phyloP scores from a whole-genome alignment of 2,113 vertebrate genomes.

The Brachyhypopomus occidentalis region DNA sequence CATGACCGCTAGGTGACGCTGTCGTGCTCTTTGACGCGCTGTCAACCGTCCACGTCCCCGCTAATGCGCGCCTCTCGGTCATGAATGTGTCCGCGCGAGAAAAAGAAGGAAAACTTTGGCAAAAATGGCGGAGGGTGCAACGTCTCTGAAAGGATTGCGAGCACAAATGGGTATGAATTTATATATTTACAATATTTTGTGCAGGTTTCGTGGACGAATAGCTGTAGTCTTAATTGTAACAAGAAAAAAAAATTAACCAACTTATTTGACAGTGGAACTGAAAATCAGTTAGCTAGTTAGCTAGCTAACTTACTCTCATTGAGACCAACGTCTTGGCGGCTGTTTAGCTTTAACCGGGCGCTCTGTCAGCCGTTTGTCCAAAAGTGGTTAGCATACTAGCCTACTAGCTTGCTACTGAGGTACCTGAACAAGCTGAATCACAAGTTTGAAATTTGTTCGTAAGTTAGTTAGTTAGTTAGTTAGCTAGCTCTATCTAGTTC shows the following conservation, averaged over 20 bases:
- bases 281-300: neutral
- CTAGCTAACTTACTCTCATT: constrained; percentile 13
- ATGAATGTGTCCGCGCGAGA: constrained; percentile 53
- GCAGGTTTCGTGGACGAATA: neutral
- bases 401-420: neutral
- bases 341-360: constrained; percentile 24
- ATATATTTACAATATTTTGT: neutral
- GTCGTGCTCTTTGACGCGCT: neutral
- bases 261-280: neutral
- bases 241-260: neutral
- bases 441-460: neutral
- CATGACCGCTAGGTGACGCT: constrained; percentile 49
- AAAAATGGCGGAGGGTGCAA: constrained; percentile 80
- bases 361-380: neutral
- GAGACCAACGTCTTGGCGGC: constrained; percentile 41
- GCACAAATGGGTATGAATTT: constrained; percentile 76
- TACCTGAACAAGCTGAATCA: neutral
- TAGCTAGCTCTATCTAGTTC: neutral
- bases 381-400: too few species aligned
- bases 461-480: neutral
- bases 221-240: neutral
- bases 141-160: constrained; percentile 78
- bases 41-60: constrained; percentile 66
- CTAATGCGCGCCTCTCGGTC: constrained; percentile 61
- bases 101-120: constrained; percentile 66